Conservation (phyloP, 1,140 invertebrate genomes). For the Matsumurasca onukii region DNA sequence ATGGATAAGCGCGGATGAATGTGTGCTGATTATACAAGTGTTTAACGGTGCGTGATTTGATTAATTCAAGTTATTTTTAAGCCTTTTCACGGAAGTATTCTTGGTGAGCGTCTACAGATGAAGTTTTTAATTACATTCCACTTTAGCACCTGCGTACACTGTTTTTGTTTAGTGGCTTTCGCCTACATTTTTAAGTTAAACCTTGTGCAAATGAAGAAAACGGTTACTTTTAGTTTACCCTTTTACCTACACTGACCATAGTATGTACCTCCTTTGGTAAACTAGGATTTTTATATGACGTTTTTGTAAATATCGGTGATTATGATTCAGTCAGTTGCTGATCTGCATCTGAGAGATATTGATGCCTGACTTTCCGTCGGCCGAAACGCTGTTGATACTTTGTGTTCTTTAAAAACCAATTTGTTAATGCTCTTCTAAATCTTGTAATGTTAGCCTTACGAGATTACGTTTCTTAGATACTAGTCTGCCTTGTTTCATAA, state of each 20-base stretch:
- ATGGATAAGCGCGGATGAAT: not conserved
- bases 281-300: conserved; percentile 10
- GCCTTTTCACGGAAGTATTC: conserved; percentile 6
- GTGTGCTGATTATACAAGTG: not conserved
- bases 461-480: not conserved
- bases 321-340: not conserved
- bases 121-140: conserved; percentile 21
- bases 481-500: not conserved
- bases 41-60: conserved; percentile 2
- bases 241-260: not conserved
- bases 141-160: conserved; percentile 18
- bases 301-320: conserved; percentile 15
- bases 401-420: not conserved
- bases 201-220: not conserved
- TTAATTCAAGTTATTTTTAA: conserved; percentile 12
- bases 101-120: not conserved
- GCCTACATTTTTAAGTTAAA: not conserved
- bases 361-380: not conserved
- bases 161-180: not conserved
- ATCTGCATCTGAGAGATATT: not conserved
- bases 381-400: not conserved
- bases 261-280: not conserved
- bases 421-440: not conserved
- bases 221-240: not conserved
- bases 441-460: not conserved